phyloP scores from a whole-genome alignment of 2,113 vertebrate species.

The Oceanodroma tethys region DNA sequence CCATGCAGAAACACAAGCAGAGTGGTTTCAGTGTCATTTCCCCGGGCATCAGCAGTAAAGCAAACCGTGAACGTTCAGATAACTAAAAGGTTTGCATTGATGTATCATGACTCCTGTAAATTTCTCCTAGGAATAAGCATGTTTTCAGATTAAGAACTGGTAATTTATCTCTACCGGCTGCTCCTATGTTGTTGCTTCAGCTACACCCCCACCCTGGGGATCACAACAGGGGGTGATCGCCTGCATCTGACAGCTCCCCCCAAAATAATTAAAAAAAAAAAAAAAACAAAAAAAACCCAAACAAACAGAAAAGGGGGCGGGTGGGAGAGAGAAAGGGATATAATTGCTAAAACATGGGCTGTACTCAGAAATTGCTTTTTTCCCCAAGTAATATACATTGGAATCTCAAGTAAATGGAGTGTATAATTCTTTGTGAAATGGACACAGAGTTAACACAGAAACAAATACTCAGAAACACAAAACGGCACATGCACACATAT shows the following conservation, averaged over 20 bases:
- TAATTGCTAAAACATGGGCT: slow-evolving; percentile 52
- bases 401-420: slow-evolving; percentile 55
- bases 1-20: neutral
- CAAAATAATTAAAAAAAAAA: neutral
- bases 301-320: neutral
- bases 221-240: neutral
- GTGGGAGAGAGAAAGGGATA: neutral
- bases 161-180: neutral
- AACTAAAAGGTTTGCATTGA: neutral
- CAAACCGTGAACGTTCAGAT: neutral
- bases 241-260: neutral
- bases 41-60: neutral
- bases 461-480: neutral
- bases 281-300: neutral
- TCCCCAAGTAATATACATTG: slow-evolving; percentile 36
- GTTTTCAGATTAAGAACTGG: neutral
- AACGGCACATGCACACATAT: neutral
- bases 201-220: neutral
- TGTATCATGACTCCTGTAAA: neutral
- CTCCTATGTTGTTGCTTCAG: neutral
- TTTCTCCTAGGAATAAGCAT: neutral
- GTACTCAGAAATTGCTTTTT: neutral
- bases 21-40: neutral
- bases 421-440: slow-evolving; percentile 52
- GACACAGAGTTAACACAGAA: slow-evolving; percentile 17